Evolutionary conservation across 2,888 invertebrate genomes (phyloP).

Genomic region (Enoplolaimus lenunculus): DNA sequence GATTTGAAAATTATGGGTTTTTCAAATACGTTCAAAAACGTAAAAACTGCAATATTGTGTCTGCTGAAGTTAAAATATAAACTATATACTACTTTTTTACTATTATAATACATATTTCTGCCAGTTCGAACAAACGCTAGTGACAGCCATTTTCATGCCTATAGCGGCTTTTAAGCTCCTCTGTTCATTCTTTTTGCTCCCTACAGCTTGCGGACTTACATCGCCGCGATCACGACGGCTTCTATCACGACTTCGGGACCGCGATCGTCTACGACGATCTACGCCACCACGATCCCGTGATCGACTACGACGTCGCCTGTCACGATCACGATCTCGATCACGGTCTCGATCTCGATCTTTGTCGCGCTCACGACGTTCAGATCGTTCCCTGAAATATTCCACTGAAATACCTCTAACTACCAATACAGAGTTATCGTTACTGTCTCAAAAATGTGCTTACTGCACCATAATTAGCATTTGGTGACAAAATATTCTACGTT

Average conservation of each 20-base stretch:
- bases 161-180: no score
- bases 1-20: no score
- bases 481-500: background rate
- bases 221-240: background rate
- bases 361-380: slow-evolving; percentile 43
- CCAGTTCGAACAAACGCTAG: no score
- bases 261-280: background rate
- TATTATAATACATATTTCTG: no score
- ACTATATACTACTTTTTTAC: no score
- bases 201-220: no score
- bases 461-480: no score
- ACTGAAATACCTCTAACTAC: background rate
- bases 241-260: background rate
- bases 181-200: no score
- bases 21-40: no score
- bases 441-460: background rate
- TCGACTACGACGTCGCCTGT: slow-evolving; percentile 45
- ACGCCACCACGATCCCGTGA: slow-evolving; percentile 26
- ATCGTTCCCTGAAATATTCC: slow-evolving; percentile 15
- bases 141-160: no score
- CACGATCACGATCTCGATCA: slow-evolving; percentile 48
- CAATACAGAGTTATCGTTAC: background rate
- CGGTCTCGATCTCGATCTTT: slow-evolving; percentile 71
- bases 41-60: no score
- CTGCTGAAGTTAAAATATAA: no score